Percentiles rank a stretch among this genome's conserved stretches.
phyloP scores from a whole-genome alignment of 2,888 invertebrate genomes.

The Hydriomena furcata region DNA sequence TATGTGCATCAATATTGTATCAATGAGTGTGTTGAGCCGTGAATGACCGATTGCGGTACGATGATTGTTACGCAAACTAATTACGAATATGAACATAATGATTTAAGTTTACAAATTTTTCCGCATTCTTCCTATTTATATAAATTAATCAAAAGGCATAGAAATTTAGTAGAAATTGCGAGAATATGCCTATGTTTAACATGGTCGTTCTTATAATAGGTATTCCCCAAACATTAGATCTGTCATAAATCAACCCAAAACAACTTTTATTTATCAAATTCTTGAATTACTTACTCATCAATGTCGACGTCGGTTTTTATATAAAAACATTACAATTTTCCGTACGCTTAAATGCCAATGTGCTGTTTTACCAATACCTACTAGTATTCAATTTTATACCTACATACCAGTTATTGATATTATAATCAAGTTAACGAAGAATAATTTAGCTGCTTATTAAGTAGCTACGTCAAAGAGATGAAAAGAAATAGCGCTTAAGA shows the following conservation, averaged over 20 bases:
- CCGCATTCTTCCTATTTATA: background rate
- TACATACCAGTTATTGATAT: no score
- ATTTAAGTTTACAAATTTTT: background rate
- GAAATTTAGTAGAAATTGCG: no score
- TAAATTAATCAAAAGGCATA: background rate
- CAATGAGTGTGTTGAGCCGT: slow-evolving; percentile 11
- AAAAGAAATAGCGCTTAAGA: no score
- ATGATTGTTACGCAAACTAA: slow-evolving; percentile 10
- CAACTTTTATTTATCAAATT: background rate
- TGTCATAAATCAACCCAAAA: no score
- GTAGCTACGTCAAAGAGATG: no score
- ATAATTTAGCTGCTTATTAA: no score
- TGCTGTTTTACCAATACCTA: background rate
- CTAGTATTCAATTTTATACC: no score
- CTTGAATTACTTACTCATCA: background rate
- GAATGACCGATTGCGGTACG: slow-evolving; percentile 14
- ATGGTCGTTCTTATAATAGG: background rate
- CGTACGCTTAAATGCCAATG: background rate
- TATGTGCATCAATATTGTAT: slow-evolving; percentile 29
- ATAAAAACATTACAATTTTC: background rate
- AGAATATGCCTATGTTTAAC: no score
- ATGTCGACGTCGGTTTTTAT: background rate
- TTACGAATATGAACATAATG: slow-evolving; percentile 4
- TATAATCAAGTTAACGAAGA: no score
- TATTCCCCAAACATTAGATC: background rate